Evolutionary conservation across 2,888 invertebrate species (phyloP), one percentile per base, ranked within the genome.

Genomic region (Sarcophaga subvicina): DNA sequence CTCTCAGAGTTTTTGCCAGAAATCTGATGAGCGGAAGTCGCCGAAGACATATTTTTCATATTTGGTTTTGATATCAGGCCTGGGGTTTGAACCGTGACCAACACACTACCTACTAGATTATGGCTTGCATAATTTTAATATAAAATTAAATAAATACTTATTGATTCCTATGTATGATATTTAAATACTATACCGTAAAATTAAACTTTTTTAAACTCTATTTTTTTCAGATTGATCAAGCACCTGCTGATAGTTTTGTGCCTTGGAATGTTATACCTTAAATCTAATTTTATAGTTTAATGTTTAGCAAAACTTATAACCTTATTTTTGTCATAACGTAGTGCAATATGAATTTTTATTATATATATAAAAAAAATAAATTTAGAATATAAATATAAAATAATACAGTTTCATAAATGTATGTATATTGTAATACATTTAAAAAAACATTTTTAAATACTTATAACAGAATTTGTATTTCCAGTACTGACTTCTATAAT

Each of bases 201-300:
- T 4, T n/a, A 45, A 10, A 17, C 20, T 0, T 59, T 71, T 62
- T 72, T 12, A n/a, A 22, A 5, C 25, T 20, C 89, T 89, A 95
- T 85, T 70, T 62, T 49, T 66, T 71, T 69, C 75, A 96, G 96
- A 93, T 96, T 70, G 93, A 94, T 70, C 91, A 93, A 89, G 95
- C 95, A 4, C 94, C 95, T 6, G 93, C 94, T 54, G 94, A 93
- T 79, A 94, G 92, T 62, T 96, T 94, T 90, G 94, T 94, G 37
- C 96, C 96, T 4, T 96, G 96, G 96, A 96, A 96, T 91, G 93
- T 96, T 71, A 94, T 94, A 79, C 95, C 95, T 49, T 95, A 94
- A 92, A 20, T 17, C 54, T 54, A 54, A 17, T 54, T 54, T 54
- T 54, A 54, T 37, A 37, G 37, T 37, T 37, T 10, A 37, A 37